phyloP scores from a whole-genome alignment of 2,113 vertebrate species.

The Carassius gibelio region DNA sequence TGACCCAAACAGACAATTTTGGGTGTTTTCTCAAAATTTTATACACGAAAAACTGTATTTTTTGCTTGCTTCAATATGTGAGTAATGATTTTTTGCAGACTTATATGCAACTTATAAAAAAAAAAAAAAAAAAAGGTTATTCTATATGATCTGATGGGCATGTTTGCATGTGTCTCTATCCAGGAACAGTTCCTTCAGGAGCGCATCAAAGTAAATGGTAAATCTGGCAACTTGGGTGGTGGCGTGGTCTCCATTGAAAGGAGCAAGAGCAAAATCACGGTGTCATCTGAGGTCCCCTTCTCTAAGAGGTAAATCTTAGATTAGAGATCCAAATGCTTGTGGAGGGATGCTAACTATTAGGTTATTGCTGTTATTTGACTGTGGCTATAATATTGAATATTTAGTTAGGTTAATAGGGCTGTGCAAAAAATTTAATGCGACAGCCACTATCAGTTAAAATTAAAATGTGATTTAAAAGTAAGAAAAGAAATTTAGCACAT shows the following conservation, averaged over 20 bases:
- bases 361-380: neutral
- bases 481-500: neutral
- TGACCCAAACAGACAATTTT: neutral
- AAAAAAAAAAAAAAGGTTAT: neutral
- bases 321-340: neutral
- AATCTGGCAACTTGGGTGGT: slow-evolving; percentile 91
- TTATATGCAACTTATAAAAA: neutral
- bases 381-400: neutral
- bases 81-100: neutral
- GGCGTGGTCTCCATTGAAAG: slow-evolving; percentile 93
- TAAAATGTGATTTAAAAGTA: neutral
- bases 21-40: neutral
- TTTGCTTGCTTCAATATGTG: neutral
- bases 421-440: too few relatives aligned
- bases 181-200: slow-evolving; percentile 98
- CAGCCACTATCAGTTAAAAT: neutral
- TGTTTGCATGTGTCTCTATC: neutral
- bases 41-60: neutral
- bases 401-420: too few relatives aligned
- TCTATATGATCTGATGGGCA: neutral
- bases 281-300: slow-evolving; percentile 95
- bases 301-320: slow-evolving; percentile 86
- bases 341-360: neutral
- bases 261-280: slow-evolving; percentile 96
- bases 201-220: slow-evolving; percentile 96